A percentile compares a stretch with the other conserved stretches of the same genome.
Evolutionary conservation across 1,140 invertebrate genomes (phyloP).

Genomic region (Zelostemma sp.): DNA sequence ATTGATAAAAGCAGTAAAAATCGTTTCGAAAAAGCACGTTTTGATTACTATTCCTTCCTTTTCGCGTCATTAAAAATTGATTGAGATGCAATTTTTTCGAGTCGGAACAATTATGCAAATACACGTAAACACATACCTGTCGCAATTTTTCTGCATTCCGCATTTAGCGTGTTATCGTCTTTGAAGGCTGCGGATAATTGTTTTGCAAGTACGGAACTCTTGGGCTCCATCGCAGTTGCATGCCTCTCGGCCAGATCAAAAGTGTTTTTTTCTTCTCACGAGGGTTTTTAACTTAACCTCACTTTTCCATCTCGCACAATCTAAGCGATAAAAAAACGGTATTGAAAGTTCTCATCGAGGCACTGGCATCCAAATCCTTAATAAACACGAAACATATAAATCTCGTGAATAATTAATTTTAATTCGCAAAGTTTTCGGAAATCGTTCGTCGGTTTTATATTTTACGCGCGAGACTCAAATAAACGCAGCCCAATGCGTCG

Average conservation of each 20-base stretch:
- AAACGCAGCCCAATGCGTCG: no score
- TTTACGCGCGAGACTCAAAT: no score
- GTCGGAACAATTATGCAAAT: slow-evolving; percentile 16
- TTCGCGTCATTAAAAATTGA: background rate
- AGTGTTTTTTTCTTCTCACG: no score
- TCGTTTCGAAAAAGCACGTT: slow-evolving; percentile 4
- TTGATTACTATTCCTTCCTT: background rate
- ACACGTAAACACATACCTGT: slow-evolving; percentile 42
- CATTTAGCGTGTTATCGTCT: slow-evolving; percentile 38
- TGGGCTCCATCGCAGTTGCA: slow-evolving; percentile 21
- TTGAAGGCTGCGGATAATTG: slow-evolving; percentile 41
- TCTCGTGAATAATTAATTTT: background rate
- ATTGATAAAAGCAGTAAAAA: background rate
- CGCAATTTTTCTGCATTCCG: slow-evolving; percentile 52
- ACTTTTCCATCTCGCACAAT: no score
- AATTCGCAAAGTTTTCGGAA: no score
- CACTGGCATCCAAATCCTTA: no score
- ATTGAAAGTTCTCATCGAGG: background rate
- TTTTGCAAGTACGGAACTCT: slow-evolving; percentile 45
- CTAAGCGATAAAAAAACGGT: background rate
- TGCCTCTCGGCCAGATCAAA: background rate
- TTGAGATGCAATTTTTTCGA: background rate
- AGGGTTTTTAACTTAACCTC: background rate
- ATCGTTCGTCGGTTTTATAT: no score
- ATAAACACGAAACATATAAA: background rate